Conservation (phyloP, 2,113 vertebrate genomes). For the Pteropus alecto region DNA sequence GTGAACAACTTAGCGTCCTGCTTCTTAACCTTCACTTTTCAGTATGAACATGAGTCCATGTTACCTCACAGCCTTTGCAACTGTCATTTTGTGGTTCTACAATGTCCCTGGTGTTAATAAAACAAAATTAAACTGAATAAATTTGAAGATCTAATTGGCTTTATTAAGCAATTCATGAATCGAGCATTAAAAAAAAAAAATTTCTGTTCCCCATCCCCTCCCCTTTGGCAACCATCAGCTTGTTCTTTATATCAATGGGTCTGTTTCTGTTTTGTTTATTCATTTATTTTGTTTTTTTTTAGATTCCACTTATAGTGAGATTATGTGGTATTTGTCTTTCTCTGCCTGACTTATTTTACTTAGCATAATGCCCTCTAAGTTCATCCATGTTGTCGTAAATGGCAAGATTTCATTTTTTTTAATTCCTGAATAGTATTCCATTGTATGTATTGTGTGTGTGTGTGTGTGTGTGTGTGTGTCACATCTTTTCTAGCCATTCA, state of each 20-base stretch:
- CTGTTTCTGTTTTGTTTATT: not conserved
- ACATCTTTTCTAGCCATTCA: too few species aligned
- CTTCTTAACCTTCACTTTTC: not conserved
- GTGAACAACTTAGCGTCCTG: not conserved
- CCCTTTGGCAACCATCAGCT: not conserved
- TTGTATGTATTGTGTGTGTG: too few species aligned
- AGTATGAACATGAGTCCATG: not conserved
- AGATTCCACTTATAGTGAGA: not conserved
- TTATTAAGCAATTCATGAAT: not conserved
- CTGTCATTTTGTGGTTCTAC: not conserved
- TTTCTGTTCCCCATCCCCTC: too few species aligned
- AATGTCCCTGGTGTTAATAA: not conserved
- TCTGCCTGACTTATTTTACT: not conserved
- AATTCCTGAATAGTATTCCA: not conserved
- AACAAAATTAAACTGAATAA: not conserved
- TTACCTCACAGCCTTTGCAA: not conserved
- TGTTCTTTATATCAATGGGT: not conserved
- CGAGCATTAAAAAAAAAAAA: not conserved
- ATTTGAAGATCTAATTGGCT: not conserved
- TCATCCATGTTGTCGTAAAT: not conserved
- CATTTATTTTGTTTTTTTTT: not conserved
- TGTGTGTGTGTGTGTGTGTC: too few species aligned
- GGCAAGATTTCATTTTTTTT: not conserved
- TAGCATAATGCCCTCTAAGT: not conserved
- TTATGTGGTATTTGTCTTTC: not conserved